Percentiles rank a stretch among this genome's conserved stretches.
These are phyloP conservation scores for Norana najaformis DNA, from an alignment of 2,888 invertebrate species.

Conservation along the genomic window DNA sequence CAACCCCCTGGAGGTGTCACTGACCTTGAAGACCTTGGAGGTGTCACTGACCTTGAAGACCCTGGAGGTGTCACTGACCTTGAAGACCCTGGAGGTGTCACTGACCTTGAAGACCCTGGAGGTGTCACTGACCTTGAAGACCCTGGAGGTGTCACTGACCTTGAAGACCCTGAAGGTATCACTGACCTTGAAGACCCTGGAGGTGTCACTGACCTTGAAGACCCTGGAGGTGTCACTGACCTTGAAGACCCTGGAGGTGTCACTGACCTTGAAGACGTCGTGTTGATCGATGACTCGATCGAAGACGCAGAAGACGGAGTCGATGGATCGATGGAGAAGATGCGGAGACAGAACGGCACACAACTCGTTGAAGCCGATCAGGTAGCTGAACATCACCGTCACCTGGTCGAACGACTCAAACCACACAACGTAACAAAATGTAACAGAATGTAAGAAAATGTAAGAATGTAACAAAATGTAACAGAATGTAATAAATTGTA, in stretches of 20 bases:
- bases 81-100: too few species aligned
- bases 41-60: slow-evolving; percentile 72
- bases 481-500: neutral
- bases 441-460: neutral
- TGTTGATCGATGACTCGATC: slow-evolving; percentile 82
- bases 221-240: too few species aligned
- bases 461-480: neutral
- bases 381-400: slow-evolving; percentile 79
- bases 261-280: slow-evolving; percentile 79
- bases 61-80: neutral
- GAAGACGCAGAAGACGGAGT: slow-evolving; percentile 81
- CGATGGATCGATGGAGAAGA: slow-evolving; percentile 83
- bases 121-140: too few species aligned
- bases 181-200: too few species aligned
- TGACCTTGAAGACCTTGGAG: too few species aligned
- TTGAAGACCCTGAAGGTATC: neutral
- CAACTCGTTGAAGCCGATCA: slow-evolving; percentile 70
- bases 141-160: too few species aligned
- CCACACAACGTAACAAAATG: slow-evolving; percentile 35
- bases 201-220: too few species aligned
- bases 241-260: neutral
- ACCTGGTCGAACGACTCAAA: slow-evolving; percentile 76
- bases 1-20: too few species aligned
- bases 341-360: slow-evolving; percentile 70
- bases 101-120: neutral